Base-by-base conservation (phyloP, 2,113 vertebrate species). In the Potamarius usumacintae region DNA sequence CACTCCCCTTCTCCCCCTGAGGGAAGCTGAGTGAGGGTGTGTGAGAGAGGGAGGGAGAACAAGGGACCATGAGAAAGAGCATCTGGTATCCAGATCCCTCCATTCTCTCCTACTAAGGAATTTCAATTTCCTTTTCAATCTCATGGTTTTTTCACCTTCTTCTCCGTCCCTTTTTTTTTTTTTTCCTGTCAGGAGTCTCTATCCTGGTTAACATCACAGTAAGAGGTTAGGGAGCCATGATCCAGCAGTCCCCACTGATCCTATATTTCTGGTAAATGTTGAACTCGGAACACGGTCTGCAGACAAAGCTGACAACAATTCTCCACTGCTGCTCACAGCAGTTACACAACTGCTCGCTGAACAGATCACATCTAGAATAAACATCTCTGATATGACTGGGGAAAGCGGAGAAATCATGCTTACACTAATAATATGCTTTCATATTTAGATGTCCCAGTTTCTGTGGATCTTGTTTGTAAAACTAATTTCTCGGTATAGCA, bases 51-150 rank as follows among this genome's bases (percentile, higher is more conserved):
- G 42, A 55, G 88, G 65, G 62, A 91, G 89, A 91, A 90, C 88
- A 88, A 85, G 89, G 87, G 89, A 91, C 91, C 84, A 89, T 62
- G 92, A 92, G 92, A 91, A 69, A 81, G 48, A 58, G 93, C 95
- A 96, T 95, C 94, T 95, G 94, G 95, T 86, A 87, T 91, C 94
- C 94, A 95, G 94, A 95, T 92, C 92, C 90, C 90, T 92, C 71
- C 53, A 83, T 89, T 91, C 90, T 91, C 90, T 90, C 90, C 91
- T 92, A 90, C 91, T 88, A 91, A 93, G 87, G 89, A 93, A 94
- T 91, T 93, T 89, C 88, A 84, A 91, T 90, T 89, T 92, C 92
- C 91, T 90, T 88, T 89, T 91, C 90, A 88, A 91, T 91, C 91
- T 76, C 92, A 91, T 84, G 83, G 87, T 88, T 90, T 91, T 91